Base-by-base conservation (phyloP, 1,140 invertebrate genomes). In the Coptotermes formosanus region DNA sequence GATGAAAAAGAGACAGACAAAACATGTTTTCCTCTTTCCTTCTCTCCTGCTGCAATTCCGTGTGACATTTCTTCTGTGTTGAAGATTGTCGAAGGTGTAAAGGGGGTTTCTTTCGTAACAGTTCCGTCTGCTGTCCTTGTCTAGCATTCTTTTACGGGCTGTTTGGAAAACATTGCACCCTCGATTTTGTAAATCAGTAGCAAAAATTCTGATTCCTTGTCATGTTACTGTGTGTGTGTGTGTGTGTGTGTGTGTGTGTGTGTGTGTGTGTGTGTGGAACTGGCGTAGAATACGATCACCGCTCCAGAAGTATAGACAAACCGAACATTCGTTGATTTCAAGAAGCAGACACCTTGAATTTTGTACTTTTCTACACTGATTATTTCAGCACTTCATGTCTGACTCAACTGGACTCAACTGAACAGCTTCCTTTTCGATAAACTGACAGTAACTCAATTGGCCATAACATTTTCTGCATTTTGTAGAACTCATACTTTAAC, bases 31-130 rank as follows among this genome's bases (percentile, higher is more conserved):
- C 25, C 64, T 25, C n/a, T 75, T 30, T 14, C 64, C n/a, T 75
- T 75, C 64, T 75, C n/a, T 12, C 14, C 64, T 3, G 6, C 59
- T 64, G 59, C 14, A 64, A 64, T 64, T 64, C 59, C 12, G 19
- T 64, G 59, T 64, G 59, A 64, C 59, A 30, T 75, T 75, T 75
- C 64, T 30, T 75, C n/a, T 14, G 64, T 30, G 64, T 75, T 25
- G 64, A 25, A 75, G 64, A 75, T 75, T 75, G 64, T 75, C 64
- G 64, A 25, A 75, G 64, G 64, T 75, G n/a, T 75, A 75, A 75
- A 75, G 64, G n/a, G 64, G 16, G 64, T 75, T 75, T 30, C n/a
- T 25, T 19, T 64, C 59, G 59, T 64, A 64, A 12, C 7, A 64
- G 59, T 64, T 64, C 25, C 59, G 7, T 21, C 25, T 64, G 7